Conservation (phyloP, 2,797 vertebrate species). For the Diceros bicornis region DNA sequence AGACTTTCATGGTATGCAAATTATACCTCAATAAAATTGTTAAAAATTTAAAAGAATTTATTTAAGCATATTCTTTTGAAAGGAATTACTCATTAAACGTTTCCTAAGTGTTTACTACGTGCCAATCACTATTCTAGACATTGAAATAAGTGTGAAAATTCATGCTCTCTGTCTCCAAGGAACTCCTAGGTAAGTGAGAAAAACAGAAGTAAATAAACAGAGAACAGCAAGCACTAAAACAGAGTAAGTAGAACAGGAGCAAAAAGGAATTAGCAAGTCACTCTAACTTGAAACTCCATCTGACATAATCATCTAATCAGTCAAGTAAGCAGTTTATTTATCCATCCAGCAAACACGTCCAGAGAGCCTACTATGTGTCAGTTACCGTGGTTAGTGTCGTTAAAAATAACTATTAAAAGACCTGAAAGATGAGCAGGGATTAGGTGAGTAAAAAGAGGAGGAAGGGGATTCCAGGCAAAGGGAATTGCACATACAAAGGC, state of each 20-base stretch:
- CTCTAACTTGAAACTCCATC: not conserved
- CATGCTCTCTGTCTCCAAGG: not conserved
- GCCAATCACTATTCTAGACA: not conserved
- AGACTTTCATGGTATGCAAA: not conserved
- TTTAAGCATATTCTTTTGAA: not conserved
- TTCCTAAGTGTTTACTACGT: not conserved
- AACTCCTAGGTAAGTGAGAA: not conserved
- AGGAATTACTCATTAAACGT: not conserved
- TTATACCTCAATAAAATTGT: not conserved
- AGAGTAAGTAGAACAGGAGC: not conserved
- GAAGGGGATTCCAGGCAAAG: not conserved
- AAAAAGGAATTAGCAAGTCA: not conserved
- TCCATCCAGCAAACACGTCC: not conserved
- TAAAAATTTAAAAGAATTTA: slow-evolving; percentile 19
- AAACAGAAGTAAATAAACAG: not conserved
- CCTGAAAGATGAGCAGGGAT: not conserved
- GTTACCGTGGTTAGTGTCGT: not conserved
- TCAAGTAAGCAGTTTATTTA: not conserved
- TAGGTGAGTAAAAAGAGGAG: not conserved
- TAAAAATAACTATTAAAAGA: not conserved
- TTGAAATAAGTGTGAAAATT: not conserved
- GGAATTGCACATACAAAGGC: not conserved
- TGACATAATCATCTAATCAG: not conserved
- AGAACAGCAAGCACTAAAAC: not conserved
- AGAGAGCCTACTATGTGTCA: not conserved